A percentile compares a stretch with the other conserved stretches of the same genome.
phyloP scores from a whole-genome alignment of 2,113 vertebrate genomes.

The Ceyx cyanopectus region DNA sequence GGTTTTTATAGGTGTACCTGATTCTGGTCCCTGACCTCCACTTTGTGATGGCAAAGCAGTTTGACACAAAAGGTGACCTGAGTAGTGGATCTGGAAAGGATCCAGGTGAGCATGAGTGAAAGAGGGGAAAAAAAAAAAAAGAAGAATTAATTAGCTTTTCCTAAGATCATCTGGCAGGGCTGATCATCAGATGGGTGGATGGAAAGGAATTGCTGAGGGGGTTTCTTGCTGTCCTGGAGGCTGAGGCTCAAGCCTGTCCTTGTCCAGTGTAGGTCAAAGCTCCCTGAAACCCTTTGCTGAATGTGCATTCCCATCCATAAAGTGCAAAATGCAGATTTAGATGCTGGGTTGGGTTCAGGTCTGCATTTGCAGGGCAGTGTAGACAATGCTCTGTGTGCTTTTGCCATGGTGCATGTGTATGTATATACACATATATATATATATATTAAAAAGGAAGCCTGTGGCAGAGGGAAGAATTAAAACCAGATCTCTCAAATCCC shows the following conservation, averaged over 20 bases:
- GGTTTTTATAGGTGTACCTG: neutral
- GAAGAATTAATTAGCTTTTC: neutral
- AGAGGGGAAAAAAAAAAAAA: neutral
- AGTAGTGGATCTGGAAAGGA: neutral
- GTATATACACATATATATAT: neutral
- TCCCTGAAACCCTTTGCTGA: neutral
- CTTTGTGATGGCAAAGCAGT: neutral
- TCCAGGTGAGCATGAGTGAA: neutral
- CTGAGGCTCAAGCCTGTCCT: neutral
- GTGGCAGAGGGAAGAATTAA: constrained; percentile 6
- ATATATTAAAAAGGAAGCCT: neutral
- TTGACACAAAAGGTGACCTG: neutral
- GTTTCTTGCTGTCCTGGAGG: neutral
- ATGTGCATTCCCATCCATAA: neutral
- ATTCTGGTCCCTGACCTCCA: neutral
- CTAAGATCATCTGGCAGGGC: neutral
- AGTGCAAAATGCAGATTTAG: neutral
- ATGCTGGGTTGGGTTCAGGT: too few relatives aligned
- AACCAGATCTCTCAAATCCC: constrained; percentile 18
- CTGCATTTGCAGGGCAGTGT: neutral
- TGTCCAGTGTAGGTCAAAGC: neutral
- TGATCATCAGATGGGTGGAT: fast-evolving
- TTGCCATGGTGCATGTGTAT: fast-evolving
- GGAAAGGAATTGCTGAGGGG: neutral
- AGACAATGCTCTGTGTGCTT: neutral